Evolutionary conservation across 2,888 invertebrate species (phyloP).

Genomic region (Metopia argyrocephala): DNA sequence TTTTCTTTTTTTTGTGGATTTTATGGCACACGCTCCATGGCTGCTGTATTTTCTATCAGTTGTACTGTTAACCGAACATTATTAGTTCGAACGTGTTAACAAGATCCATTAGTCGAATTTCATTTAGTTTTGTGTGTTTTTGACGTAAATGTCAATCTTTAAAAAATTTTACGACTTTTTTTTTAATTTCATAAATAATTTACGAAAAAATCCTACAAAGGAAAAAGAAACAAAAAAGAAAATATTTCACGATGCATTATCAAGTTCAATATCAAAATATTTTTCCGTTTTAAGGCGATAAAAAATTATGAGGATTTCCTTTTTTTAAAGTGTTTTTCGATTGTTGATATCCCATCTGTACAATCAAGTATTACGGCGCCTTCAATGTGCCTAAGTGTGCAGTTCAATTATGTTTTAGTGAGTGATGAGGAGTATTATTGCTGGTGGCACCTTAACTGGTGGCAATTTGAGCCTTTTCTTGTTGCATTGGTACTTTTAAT

Average conservation of each 20-base stretch:
- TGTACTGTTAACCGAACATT: conserved; percentile 20
- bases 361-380: too few species aligned
- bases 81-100: conserved; percentile 45
- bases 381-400: too few species aligned
- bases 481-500: too few species aligned
- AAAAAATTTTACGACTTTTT: conserved; percentile 33
- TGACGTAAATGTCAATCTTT: conserved; percentile 34
- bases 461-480: too few species aligned
- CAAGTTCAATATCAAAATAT: conserved; percentile 51
- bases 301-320: not conserved
- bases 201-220: not conserved
- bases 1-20: not conserved
- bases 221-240: not conserved
- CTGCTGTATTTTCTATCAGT: not conserved
- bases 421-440: too few species aligned
- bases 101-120: conserved; percentile 56
- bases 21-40: conserved; percentile 37
- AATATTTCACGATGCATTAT: conserved; percentile 40
- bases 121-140: not conserved
- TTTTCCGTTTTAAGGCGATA: not conserved
- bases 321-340: not conserved
- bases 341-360: too few species aligned
- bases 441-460: too few species aligned
- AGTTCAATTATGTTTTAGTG: too few species aligned
- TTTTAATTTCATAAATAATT: conserved; percentile 29